These are phyloP conservation scores for Scaptomyza pallida DNA, from an alignment of 1,140 invertebrate species.

Conservation along the genomic window DNA sequence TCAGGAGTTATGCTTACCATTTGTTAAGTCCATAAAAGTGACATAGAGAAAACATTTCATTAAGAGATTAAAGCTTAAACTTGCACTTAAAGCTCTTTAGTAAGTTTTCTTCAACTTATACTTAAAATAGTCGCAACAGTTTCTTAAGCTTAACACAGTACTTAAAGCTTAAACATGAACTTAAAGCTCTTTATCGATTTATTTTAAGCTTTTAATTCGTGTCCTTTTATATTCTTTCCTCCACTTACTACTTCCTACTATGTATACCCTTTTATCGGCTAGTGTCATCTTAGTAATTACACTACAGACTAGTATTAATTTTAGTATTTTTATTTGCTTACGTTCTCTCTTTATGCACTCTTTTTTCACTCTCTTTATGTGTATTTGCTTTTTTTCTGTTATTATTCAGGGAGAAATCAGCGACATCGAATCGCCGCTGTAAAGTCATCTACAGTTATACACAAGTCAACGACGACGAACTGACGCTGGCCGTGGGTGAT, in stretches of 20 bases:
- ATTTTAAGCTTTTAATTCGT: too few species aligned
- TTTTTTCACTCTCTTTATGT: constrained; percentile 19
- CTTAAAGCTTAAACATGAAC: too few species aligned
- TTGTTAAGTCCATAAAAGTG: too few species aligned
- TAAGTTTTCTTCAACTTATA: too few species aligned
- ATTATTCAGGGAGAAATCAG: constrained; percentile 83
- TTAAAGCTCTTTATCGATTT: too few species aligned
- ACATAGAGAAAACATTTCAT: too few species aligned
- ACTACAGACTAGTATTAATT: background rate
- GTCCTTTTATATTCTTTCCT: background rate
- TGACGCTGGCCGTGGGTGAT: constrained; percentile 93
- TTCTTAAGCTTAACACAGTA: too few species aligned
- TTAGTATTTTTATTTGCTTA: constrained; percentile 1
- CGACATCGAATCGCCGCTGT: constrained; percentile 87
- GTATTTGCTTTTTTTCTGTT: constrained; percentile 6
- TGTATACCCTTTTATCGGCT: constrained; percentile 9
- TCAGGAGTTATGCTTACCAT: too few species aligned
- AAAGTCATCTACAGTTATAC: constrained; percentile 95
- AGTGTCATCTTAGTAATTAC: background rate
- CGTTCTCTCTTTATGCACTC: constrained; percentile 21
- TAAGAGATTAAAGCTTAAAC: too few species aligned
- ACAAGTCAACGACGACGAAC: constrained; percentile 96
- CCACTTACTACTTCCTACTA: too few species aligned
- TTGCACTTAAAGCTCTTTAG: too few species aligned
- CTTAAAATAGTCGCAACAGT: too few species aligned